Conservation (phyloP, 2,113 vertebrate species). For the Cinclus mexicanus region DNA sequence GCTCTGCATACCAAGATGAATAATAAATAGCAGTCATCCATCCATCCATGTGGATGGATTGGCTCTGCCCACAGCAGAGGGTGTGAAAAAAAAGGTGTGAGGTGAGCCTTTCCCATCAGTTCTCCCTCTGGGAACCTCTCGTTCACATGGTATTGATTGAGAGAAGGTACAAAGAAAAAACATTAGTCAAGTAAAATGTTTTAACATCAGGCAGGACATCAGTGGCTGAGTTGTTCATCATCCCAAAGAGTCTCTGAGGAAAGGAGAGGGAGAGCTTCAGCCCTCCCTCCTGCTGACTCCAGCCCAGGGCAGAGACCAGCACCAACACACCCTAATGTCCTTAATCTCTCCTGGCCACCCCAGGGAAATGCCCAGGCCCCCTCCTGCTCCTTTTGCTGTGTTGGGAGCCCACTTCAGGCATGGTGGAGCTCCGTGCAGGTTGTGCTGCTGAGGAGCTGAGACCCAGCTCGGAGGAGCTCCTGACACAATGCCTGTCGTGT, state of each 20-base stretch:
- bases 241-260: background rate
- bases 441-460: background rate
- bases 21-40: background rate
- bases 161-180: background rate
- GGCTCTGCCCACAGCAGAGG: background rate
- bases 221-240: background rate
- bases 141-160: background rate
- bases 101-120: background rate
- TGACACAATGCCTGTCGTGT: background rate
- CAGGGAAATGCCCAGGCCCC: background rate
- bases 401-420: accelerated
- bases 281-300: background rate
- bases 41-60: background rate
- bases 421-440: accelerated
- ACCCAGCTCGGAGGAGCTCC: background rate
- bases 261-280: background rate
- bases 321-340: accelerated
- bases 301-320: background rate
- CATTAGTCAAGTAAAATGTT: slow-evolving; percentile 24
- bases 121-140: background rate
- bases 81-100: background rate
- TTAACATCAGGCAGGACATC: background rate
- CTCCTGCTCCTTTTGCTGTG: background rate
- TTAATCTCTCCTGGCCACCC: background rate
- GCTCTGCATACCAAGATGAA: background rate